These are phyloP conservation scores for Planiliza haematocheilus DNA, from an alignment of 2,113 vertebrate species.

Conservation along the genomic window DNA sequence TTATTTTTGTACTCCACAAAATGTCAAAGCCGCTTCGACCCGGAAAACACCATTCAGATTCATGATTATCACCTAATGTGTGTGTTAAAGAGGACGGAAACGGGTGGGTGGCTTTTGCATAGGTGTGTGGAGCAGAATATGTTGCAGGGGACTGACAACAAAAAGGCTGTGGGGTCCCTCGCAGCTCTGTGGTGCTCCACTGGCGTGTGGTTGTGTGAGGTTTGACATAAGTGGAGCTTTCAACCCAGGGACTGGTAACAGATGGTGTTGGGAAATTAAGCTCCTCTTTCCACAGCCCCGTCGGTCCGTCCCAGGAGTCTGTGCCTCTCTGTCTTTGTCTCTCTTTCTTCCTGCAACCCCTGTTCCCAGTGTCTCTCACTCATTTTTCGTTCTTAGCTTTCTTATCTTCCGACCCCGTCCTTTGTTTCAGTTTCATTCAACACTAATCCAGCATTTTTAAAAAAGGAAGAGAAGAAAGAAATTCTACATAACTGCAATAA, in stretches of 20 bases:
- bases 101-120: conserved; percentile 25
- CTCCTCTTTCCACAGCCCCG: conserved; percentile 84
- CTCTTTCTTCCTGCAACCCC: conserved; percentile 35
- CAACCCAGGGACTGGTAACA: conserved; percentile 87
- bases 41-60: conserved; percentile 41
- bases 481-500: conserved; percentile 6
- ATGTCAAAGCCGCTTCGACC: conserved; percentile 33
- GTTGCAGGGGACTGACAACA: conserved; percentile 39
- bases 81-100: conserved; percentile 11
- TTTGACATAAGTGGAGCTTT: conserved; percentile 87
- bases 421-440: conserved; percentile 17
- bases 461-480: too few species aligned
- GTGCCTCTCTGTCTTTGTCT: conserved; percentile 63
- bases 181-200: conserved; percentile 52
- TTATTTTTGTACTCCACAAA: conserved; percentile 14
- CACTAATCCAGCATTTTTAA: conserved; percentile 26
- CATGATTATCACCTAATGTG: conserved; percentile 42
- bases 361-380: conserved; percentile 34
- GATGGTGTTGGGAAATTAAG: conserved; percentile 93
- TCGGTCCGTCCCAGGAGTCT: conserved; percentile 79
- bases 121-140: conserved; percentile 28
- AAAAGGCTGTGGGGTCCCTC: conserved; percentile 47
- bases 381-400: conserved; percentile 11
- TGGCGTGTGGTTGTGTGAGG: conserved; percentile 79
- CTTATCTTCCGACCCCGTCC: conserved; percentile 21